A percentile compares a stretch with the other conserved stretches of the same genome.
phyloP scores from a whole-genome alignment of 2,888 invertebrate genomes.

The Ditula angustiorana region DNA sequence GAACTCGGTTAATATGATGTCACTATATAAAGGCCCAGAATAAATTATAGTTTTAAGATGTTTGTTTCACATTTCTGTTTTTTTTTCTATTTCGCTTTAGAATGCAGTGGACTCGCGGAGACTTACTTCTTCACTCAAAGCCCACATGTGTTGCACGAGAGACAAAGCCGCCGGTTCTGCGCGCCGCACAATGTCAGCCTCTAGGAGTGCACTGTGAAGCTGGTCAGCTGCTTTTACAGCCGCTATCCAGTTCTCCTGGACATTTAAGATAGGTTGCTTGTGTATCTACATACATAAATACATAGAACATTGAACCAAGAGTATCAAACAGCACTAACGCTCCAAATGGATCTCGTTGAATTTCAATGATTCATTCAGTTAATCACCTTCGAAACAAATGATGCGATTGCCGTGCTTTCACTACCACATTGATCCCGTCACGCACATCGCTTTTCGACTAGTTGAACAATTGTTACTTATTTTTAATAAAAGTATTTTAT shows the following conservation, averaged over 20 bases:
- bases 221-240: slow-evolving; percentile 78
- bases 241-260: slow-evolving; percentile 80
- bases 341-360: slow-evolving; percentile 1
- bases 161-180: slow-evolving; percentile 74
- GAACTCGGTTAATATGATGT: too few species aligned
- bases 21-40: too few species aligned
- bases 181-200: slow-evolving; percentile 62
- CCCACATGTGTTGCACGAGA: slow-evolving; percentile 81
- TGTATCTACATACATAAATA: background rate
- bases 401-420: slow-evolving; percentile 7
- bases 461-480: slow-evolving; percentile 11
- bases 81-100: background rate
- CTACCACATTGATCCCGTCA: slow-evolving; percentile 29
- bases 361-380: slow-evolving; percentile 33
- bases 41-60: background rate
- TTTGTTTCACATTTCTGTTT: background rate
- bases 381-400: slow-evolving; percentile 14
- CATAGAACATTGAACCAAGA: too few species aligned
- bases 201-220: slow-evolving; percentile 74
- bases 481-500: background rate
- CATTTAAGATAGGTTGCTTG: background rate
- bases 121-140: slow-evolving; percentile 73
- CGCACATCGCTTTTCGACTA: slow-evolving; percentile 20
- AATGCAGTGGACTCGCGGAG: background rate
- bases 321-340: background rate